A percentile compares a stretch with the other conserved stretches of the same genome.
These are phyloP conservation scores for Corydoras sp. DNA, from an alignment of 2,113 vertebrate species.

Conservation along the genomic window DNA sequence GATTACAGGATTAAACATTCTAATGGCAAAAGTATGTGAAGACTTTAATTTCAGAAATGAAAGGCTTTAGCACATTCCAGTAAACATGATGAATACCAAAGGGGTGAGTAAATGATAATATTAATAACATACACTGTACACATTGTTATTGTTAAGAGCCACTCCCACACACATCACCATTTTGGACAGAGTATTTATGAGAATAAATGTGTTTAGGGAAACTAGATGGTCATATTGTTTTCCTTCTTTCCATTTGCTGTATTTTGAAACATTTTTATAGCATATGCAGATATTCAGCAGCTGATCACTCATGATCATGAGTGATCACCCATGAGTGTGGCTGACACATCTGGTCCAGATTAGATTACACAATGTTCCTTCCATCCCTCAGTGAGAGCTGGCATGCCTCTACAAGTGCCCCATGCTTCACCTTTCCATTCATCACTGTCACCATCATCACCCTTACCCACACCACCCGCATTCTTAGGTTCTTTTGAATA, in stretches of 20 bases:
- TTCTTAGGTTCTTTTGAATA: background rate
- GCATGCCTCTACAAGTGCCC: slow-evolving; percentile 22
- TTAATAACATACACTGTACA: too few relatives aligned
- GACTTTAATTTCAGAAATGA: too few relatives aligned
- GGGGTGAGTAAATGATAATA: too few relatives aligned
- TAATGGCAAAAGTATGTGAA: too few relatives aligned
- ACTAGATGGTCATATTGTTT: background rate
- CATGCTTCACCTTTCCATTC: slow-evolving; percentile 17
- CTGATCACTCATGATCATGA: background rate
- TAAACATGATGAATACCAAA: too few relatives aligned
- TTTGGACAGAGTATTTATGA: too few relatives aligned
- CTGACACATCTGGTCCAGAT: slow-evolving; percentile 28
- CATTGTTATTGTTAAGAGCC: too few relatives aligned
- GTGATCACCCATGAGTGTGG: background rate
- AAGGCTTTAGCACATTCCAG: too few relatives aligned
- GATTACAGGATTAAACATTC: too few relatives aligned
- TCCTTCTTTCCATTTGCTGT: background rate
- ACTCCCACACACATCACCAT: too few relatives aligned
- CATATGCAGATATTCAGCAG: background rate
- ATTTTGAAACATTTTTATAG: background rate
- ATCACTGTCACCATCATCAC: slow-evolving; percentile 3
- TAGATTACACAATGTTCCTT: slow-evolving; percentile 25
- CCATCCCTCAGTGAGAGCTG: slow-evolving; percentile 8
- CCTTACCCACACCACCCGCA: background rate
- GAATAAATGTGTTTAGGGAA: background rate